Conservation (phyloP, 1,140 invertebrate genomes). For the Eueides isabella region DNA sequence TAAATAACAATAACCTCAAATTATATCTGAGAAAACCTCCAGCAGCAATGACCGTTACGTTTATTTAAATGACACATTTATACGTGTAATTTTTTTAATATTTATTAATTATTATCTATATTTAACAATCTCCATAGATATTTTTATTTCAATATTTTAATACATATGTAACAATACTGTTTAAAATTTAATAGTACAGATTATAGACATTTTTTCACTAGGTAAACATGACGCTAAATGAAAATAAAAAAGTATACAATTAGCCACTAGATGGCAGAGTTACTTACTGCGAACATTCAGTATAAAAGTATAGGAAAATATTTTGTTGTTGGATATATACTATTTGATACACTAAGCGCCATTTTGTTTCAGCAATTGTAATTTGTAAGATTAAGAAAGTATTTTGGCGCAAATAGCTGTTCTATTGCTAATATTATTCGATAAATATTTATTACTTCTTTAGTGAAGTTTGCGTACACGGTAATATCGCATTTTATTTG, state of each 20-base stretch:
- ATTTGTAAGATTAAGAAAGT: background rate
- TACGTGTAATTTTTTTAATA: no score
- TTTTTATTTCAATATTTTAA: no score
- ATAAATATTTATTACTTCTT: background rate
- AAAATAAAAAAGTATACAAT: background rate
- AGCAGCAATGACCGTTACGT: no score
- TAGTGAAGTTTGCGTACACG: background rate
- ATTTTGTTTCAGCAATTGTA: conserved; percentile 3
- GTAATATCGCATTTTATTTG: background rate
- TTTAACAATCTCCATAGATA: no score
- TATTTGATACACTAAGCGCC: background rate
- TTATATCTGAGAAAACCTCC: background rate
- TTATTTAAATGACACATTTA: background rate
- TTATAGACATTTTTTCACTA: background rate
- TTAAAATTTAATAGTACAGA: background rate
- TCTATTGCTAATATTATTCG: background rate
- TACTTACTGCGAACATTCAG: background rate
- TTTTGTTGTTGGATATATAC: background rate
- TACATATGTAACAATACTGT: background rate
- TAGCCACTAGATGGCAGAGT: background rate
- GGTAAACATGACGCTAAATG: background rate
- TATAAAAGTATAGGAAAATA: background rate
- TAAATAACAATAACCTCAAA: background rate
- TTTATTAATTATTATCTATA: no score
- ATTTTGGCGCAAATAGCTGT: background rate